phyloP scores from a whole-genome alignment of 2,113 vertebrate genomes.

The Esox niger region DNA sequence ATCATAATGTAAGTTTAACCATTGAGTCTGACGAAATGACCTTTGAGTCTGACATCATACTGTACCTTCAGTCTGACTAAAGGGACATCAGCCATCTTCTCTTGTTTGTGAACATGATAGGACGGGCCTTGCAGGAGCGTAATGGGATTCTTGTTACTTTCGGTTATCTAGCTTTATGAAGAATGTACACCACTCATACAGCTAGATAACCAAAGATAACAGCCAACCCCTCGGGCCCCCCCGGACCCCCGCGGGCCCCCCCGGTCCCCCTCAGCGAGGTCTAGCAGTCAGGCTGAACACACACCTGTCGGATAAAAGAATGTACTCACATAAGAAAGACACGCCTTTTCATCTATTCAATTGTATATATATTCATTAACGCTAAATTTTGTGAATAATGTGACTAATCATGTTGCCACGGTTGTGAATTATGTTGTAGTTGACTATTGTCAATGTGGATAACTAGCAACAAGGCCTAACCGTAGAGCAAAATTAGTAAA shows the following conservation, averaged over 20 bases:
- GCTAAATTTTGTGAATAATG: no score
- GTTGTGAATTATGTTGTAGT: no score
- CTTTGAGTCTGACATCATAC: no score
- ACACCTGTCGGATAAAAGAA: not conserved
- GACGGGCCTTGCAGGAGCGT: conserved; percentile 44
- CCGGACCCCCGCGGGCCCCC: conserved; percentile 9
- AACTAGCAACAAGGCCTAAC: no score
- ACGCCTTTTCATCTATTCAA: no score
- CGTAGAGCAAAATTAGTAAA: no score
- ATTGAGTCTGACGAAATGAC: no score
- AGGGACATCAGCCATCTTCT: not conserved
- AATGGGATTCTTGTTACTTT: conserved; percentile 85
- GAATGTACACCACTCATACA: conserved; percentile 96
- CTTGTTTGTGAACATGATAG: not conserved
- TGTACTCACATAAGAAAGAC: not conserved
- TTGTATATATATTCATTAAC: no score
- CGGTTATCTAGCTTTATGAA: conserved; percentile 83
- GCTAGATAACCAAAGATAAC: conserved; percentile 99
- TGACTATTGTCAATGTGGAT: no score
- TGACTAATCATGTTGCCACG: no score
- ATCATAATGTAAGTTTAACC: no score
- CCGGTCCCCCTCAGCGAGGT: not conserved
- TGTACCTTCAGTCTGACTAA: no score
- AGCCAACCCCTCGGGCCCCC: conserved; percentile 70
- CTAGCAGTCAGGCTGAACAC: not conserved